Base-by-base conservation (phyloP, 1,140 invertebrate genomes). In the Dendrolimus punctatus region DNA sequence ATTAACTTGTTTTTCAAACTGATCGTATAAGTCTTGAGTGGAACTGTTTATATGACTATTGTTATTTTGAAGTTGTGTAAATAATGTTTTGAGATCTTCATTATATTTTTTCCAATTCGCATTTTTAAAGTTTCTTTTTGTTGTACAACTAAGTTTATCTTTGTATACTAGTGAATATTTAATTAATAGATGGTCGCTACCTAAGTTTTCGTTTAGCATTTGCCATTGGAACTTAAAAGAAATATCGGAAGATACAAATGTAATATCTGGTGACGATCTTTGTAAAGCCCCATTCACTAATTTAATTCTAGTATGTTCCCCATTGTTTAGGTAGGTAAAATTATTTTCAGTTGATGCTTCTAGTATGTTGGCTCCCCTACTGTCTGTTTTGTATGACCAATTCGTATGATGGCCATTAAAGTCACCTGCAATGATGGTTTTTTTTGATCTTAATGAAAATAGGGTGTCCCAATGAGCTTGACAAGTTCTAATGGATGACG, bases 41-140 rank as follows among this genome's bases (percentile, higher is more conserved):
- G n/a, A n/a, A 52, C 50, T 49, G 40, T 36, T 8, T 37, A 1
- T 6, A 4, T n/a, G 4, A 40, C 46, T 39, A 37, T 36, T 8
- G 8, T 37, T 36, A 23, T 10, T 48, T 7, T 10, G 46, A 47
- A 42, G 37, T 10, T 37, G 37, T 8, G 23, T n/a, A 47, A 53
- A 46, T 5, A 10, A 36, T 7, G n/a, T 7, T 8, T 38, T 5
- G 41, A 54, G 47, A 40, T 51, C 7, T 4, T 10, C 10, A 40
- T 5, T 8, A 50, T 60, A 60, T 23, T 9, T n/a, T 9, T 48
- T 38, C 62, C 62, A 64, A 37, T 64, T 42, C 2, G 58, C 62
- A 37, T 57, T 53, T 48, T 55, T 63, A 40, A 50, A 53, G 10
- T 53, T 53, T 3, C 46, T 8, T 37, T 41, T 53, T 41, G 39